A percentile compares a stretch with the other conserved stretches of the same genome.
phyloP scores from a whole-genome alignment of 2,113 vertebrate species.

The Dromas ardeola region DNA sequence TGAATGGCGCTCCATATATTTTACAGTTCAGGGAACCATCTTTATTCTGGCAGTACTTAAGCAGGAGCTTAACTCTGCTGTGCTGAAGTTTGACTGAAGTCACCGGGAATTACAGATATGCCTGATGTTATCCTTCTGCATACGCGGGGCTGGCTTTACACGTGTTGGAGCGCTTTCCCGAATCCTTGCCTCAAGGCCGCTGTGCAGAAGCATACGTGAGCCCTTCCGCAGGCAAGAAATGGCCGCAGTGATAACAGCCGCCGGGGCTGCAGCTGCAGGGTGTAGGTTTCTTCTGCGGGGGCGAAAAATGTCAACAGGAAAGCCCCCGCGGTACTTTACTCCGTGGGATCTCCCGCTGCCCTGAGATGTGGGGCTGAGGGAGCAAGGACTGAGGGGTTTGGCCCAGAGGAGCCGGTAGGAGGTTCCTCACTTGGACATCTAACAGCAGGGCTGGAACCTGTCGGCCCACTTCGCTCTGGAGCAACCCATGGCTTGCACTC shows the following conservation, averaged over 20 bases:
- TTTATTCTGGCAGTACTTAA: neutral
- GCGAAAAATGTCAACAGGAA: neutral
- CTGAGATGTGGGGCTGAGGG: neutral
- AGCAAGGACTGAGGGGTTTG: neutral
- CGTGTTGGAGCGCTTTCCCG: neutral
- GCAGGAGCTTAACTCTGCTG: neutral
- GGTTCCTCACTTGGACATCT: neutral
- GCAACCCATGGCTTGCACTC: neutral
- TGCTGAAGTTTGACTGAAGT: neutral
- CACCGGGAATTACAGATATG: neutral
- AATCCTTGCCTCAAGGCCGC: conserved; percentile 54
- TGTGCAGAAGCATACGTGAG: neutral
- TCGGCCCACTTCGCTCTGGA: neutral
- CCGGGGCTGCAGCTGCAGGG: conserved; percentile 5
- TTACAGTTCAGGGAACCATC: neutral
- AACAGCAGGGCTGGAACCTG: neutral
- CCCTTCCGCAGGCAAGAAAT: neutral
- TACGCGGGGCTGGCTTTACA: neutral
- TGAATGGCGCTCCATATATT: neutral
- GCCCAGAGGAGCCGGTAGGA: neutral
- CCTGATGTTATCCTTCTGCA: neutral
- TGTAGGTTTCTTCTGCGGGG: neutral
- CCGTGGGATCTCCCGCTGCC: neutral
- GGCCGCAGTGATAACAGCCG: neutral
- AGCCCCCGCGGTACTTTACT: neutral